Percentiles rank a stretch among this genome's conserved stretches.
Evolutionary conservation across 2,888 invertebrate species (phyloP).

Genomic region (Lasioglossum marginatum): DNA sequence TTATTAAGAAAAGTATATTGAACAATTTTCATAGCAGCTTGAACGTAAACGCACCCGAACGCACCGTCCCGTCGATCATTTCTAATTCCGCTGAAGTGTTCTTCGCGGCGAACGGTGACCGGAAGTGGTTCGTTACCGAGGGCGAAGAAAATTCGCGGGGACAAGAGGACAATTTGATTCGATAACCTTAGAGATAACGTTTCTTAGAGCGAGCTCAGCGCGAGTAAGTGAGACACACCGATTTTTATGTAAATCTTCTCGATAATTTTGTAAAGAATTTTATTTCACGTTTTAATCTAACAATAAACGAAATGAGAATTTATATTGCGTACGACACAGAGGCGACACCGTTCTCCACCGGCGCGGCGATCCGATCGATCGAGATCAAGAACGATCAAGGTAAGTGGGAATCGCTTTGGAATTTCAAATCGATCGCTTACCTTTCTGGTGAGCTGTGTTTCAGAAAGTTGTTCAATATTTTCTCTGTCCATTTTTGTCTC

Average conservation of each 20-base stretch:
- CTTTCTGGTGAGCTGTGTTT: not conserved
- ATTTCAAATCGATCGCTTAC: constrained; percentile 6
- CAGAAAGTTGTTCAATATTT: not conserved
- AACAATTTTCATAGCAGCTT: not conserved
- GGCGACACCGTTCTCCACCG: not conserved
- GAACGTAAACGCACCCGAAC: not conserved
- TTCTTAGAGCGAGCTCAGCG: constrained; percentile 44
- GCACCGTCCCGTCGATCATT: not conserved
- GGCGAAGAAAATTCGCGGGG: not conserved
- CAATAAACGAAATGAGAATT: constrained; percentile 57
- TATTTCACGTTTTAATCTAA: constrained; percentile 55
- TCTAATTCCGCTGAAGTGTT: not conserved
- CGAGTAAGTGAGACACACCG: constrained; percentile 44
- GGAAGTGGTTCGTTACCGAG: not conserved
- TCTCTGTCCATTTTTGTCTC: not conserved
- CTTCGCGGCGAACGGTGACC: not conserved
- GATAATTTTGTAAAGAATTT: constrained; percentile 61
- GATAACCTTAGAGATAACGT: constrained; percentile 42
- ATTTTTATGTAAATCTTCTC: constrained; percentile 60
- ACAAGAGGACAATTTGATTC: constrained; percentile 23
- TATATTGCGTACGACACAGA: constrained; percentile 26
- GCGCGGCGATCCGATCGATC: not conserved
- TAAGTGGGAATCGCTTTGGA: constrained; percentile 19
- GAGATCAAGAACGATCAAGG: not conserved
- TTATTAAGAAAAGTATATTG: too few species aligned